Evolutionary conservation across 1,140 invertebrate species (phyloP).

Genomic region (Kradibia gibbosae): DNA sequence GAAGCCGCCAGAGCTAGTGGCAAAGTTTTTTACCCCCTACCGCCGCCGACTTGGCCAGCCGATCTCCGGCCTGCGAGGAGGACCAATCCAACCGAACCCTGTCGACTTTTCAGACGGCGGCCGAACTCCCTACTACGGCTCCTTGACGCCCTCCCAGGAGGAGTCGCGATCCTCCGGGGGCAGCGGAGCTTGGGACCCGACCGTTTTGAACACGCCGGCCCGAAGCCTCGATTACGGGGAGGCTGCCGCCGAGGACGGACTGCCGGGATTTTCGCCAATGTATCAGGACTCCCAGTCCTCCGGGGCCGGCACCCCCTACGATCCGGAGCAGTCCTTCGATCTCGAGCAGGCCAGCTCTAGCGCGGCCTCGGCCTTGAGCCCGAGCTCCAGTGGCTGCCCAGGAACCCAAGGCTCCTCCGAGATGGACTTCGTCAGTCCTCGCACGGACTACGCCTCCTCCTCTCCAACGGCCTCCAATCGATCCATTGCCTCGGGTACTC

Average conservation of each 20-base stretch:
- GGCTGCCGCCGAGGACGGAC: constrained; percentile 74
- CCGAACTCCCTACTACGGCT: constrained; percentile 93
- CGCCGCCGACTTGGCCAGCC: too few species aligned
- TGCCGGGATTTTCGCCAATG: constrained; percentile 82
- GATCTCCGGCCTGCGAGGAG: too few species aligned
- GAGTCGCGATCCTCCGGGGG: constrained; percentile 88
- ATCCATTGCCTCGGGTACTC: constrained; percentile 87
- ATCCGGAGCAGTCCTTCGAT: constrained; percentile 88
- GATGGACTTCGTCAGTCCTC: constrained; percentile 77
- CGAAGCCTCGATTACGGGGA: constrained; percentile 83
- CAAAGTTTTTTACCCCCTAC: too few species aligned
- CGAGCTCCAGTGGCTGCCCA: constrained; percentile 76
- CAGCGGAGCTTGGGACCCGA: constrained; percentile 92
- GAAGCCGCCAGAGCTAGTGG: too few species aligned
- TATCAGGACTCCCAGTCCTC: constrained; percentile 93
- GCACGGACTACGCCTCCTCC: constrained; percentile 78
- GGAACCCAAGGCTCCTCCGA: constrained; percentile 80
- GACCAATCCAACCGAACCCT: too few species aligned
- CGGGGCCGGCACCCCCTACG: constrained; percentile 90
- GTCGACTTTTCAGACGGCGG: constrained; percentile 77
- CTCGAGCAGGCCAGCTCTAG: constrained; percentile 90
- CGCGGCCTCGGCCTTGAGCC: constrained; percentile 72
- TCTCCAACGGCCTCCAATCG: constrained; percentile 82
- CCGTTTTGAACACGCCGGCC: constrained; percentile 87
- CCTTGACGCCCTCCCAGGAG: constrained; percentile 93